phyloP scores from a whole-genome alignment of 2,888 invertebrate genomes.

The Carabus problematicus region DNA sequence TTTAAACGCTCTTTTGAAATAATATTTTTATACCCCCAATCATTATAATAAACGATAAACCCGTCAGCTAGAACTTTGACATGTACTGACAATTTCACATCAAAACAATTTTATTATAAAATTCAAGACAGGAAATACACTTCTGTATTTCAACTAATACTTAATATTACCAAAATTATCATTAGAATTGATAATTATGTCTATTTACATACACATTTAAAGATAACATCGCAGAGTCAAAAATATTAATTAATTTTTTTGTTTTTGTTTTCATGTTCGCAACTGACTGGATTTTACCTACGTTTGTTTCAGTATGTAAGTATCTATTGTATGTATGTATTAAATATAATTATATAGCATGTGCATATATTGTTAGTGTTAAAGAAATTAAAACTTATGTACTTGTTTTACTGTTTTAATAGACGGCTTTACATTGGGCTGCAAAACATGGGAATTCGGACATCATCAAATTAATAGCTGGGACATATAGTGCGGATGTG shows the following conservation, averaged over 20 bases:
- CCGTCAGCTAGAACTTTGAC: too few relatives aligned
- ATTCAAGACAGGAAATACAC: too few relatives aligned
- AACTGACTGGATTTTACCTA: neutral
- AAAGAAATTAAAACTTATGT: slow-evolving; percentile 4
- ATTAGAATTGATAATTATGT: too few relatives aligned
- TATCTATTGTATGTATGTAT: neutral
- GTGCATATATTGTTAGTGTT: neutral
- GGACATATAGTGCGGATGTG: slow-evolving; percentile 82
- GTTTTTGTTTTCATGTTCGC: neutral
- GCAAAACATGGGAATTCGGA: slow-evolving; percentile 93
- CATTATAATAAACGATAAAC: too few relatives aligned
- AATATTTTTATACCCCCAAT: neutral
- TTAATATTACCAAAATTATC: too few relatives aligned
- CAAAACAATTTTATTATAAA: too few relatives aligned
- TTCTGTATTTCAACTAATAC: too few relatives aligned
- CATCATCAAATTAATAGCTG: slow-evolving; percentile 89
- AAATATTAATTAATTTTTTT: too few relatives aligned
- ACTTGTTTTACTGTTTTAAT: slow-evolving; percentile 53
- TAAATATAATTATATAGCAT: neutral
- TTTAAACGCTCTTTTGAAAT: neutral
- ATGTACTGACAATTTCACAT: too few relatives aligned
- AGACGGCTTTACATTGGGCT: slow-evolving; percentile 97
- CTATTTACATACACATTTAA: too few relatives aligned
- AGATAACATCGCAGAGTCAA: too few relatives aligned
- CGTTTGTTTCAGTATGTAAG: neutral